Percentiles rank a stretch among this genome's conserved stretches.
phyloP scores from a whole-genome alignment of 1,140 invertebrate genomes.

The Conus ventricosus region DNA sequence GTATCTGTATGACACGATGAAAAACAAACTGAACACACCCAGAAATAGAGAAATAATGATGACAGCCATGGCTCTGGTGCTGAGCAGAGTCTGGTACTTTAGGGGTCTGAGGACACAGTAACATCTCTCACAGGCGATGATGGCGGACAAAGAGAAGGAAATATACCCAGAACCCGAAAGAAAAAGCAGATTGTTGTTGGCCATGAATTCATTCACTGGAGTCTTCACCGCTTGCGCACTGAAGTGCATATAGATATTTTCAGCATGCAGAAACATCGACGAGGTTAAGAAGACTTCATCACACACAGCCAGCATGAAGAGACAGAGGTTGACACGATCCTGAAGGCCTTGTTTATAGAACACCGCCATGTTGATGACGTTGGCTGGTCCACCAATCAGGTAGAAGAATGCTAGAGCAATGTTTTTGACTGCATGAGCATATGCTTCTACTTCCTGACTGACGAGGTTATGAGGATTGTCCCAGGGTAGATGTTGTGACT shows the following conservation, averaged over 20 bases:
- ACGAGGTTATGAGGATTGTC: background rate
- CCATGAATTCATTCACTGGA: background rate
- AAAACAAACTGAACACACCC: background rate
- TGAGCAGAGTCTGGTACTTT: background rate
- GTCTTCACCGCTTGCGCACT: background rate
- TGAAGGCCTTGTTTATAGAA: background rate
- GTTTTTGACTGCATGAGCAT: background rate
- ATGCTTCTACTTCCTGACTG: background rate
- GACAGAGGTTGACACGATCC: background rate
- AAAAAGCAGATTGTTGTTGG: background rate
- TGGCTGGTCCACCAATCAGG: background rate
- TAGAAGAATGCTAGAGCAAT: background rate
- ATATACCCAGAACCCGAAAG: background rate
- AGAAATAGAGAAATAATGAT: background rate
- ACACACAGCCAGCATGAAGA: background rate
- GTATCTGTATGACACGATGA: background rate
- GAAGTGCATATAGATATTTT: background rate
- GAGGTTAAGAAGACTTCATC: background rate
- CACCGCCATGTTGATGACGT: background rate
- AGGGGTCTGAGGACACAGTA: constrained; percentile 3
- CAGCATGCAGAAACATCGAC: background rate
- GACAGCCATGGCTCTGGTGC: background rate
- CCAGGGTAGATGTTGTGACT: background rate
- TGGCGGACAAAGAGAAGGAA: background rate
- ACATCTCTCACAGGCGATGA: constrained; percentile 2